phyloP scores from a whole-genome alignment of 1,140 invertebrate species.

The Papilio machaon region DNA sequence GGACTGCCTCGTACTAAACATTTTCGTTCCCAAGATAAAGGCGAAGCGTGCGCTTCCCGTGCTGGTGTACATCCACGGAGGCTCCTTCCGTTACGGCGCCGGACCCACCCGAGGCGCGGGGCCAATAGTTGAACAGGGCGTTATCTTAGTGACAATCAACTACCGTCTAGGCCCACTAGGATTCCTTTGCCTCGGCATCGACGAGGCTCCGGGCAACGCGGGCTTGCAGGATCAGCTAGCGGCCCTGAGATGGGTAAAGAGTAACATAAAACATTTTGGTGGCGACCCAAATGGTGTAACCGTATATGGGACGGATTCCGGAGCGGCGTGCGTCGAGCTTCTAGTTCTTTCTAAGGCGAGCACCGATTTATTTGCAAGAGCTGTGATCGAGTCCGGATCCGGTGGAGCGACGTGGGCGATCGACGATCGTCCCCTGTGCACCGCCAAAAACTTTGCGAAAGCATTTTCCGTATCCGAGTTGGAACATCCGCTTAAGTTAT shows the following conservation, averaged over 20 bases:
- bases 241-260: slow-evolving; percentile 82
- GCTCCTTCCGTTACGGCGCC: slow-evolving; percentile 82
- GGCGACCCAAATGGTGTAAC: slow-evolving; percentile 75
- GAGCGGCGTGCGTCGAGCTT: slow-evolving; percentile 63
- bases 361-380: slow-evolving; percentile 82
- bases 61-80: slow-evolving; percentile 86
- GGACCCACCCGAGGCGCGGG: slow-evolving; percentile 72
- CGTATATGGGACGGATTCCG: slow-evolving; percentile 72
- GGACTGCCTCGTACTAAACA: slow-evolving; percentile 91
- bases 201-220: slow-evolving; percentile 68
- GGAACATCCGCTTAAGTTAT: slow-evolving; percentile 66
- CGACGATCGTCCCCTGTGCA: slow-evolving; percentile 74
- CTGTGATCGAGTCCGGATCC: slow-evolving; percentile 84
- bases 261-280: slow-evolving; percentile 81
- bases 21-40: slow-evolving; percentile 83
- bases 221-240: slow-evolving; percentile 82
- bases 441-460: slow-evolving; percentile 80
- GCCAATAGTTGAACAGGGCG: slow-evolving; percentile 76
- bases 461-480: slow-evolving; percentile 75
- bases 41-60: slow-evolving; percentile 68
- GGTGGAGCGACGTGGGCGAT: slow-evolving; percentile 84
- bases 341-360: slow-evolving; percentile 58
- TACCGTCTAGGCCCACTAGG: slow-evolving; percentile 80
- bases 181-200: slow-evolving; percentile 83
- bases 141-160: slow-evolving; percentile 80